Evolutionary conservation across 2,113 vertebrate genomes (phyloP).

Genomic region (Lagenorhynchus albirostris): DNA sequence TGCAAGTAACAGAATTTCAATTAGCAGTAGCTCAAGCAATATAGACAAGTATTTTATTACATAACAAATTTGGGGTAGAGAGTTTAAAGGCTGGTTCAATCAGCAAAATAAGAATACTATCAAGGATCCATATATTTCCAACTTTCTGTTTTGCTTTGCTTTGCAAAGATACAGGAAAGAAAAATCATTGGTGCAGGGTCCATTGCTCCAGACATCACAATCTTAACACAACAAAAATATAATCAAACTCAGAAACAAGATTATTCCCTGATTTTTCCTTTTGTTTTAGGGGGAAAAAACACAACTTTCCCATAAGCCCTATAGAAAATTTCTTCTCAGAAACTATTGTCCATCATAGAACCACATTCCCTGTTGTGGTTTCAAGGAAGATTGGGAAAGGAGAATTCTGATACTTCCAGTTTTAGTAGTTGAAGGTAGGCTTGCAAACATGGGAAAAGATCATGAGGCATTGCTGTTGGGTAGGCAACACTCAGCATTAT

Average conservation of each 20-base stretch:
- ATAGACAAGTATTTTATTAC: neutral
- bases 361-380: neutral
- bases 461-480: rapidly evolving
- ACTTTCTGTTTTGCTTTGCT: neutral
- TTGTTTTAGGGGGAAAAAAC: neutral
- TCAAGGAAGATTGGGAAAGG: neutral
- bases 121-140: neutral
- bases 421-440: neutral
- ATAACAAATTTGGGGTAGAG: neutral
- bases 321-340: neutral
- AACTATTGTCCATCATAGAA: neutral
- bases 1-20: neutral
- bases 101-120: neutral
- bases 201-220: neutral
- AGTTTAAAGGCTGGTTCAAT: neutral
- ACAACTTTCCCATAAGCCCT: neutral
- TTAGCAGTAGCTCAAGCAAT: neutral
- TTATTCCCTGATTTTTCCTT: neutral
- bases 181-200: neutral
- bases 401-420: neutral
- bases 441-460: neutral
- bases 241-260: neutral
- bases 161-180: neutral
- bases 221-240: neutral
- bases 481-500: neutral